Percentiles rank a stretch among this genome's conserved stretches.
Evolutionary conservation across 2,888 invertebrate species (phyloP).

Genomic region (Plemyria rubiginata): DNA sequence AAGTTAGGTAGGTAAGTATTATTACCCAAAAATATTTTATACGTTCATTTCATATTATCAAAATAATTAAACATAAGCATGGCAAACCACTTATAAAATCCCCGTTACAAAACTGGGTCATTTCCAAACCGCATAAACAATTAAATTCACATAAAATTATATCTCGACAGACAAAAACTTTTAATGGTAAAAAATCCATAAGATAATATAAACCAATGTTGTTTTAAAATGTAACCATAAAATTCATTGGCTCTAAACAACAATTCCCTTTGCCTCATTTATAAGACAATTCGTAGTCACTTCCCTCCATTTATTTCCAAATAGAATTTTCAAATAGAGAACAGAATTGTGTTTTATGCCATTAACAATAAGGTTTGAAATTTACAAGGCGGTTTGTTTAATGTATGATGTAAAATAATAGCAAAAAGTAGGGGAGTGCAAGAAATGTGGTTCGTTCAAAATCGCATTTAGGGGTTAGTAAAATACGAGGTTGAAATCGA

Average conservation of each 20-base stretch:
- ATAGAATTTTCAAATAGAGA: constrained; percentile 43
- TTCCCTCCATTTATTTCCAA: constrained; percentile 79
- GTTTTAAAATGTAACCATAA: constrained; percentile 59
- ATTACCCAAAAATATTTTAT: background rate
- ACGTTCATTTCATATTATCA: background rate
- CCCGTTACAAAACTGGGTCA: constrained; percentile 35
- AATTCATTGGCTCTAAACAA: constrained; percentile 74
- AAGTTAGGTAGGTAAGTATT: too few relatives aligned
- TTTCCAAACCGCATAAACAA: constrained; percentile 43
- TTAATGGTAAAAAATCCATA: constrained; percentile 50
- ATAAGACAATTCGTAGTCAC: constrained; percentile 77
- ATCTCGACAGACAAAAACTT: constrained; percentile 53
- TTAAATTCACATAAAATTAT: constrained; percentile 54
- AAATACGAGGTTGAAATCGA: constrained; percentile 59
- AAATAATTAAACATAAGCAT: constrained; percentile 10
- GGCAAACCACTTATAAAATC: constrained; percentile 21
- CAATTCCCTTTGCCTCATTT: constrained; percentile 59
- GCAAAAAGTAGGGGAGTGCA: constrained; percentile 62
- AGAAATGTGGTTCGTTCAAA: constrained; percentile 72
- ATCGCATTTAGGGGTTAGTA: constrained; percentile 60
- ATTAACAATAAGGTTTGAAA: constrained; percentile 15
- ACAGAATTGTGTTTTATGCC: constrained; percentile 11
- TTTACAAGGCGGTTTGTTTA: constrained; percentile 18
- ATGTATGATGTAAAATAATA: constrained; percentile 64
- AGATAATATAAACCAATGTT: constrained; percentile 50